phyloP scores from a whole-genome alignment of 2,797 vertebrate species.

The Trachurus trachurus region DNA sequence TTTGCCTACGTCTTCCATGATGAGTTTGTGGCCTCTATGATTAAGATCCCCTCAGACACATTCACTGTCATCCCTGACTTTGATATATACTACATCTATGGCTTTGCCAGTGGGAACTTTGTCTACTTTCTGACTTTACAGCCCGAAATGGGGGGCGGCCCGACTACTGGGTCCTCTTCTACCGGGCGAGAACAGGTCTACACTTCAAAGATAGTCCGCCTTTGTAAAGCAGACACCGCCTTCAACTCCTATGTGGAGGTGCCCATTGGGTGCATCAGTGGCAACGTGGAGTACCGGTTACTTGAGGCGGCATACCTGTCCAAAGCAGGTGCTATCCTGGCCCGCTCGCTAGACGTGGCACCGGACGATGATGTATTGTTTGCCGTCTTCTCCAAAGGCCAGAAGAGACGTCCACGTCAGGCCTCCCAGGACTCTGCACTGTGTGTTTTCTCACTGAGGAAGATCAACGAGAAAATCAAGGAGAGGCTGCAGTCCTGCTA shows the following conservation, averaged over 20 bases:
- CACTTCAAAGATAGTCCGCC: slow-evolving; percentile 96
- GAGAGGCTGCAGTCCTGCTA: slow-evolving; percentile 98
- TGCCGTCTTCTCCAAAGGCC: slow-evolving; percentile 97
- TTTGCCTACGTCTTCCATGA: slow-evolving; percentile 99
- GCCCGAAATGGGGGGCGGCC: slow-evolving; percentile 96
- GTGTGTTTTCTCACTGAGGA: slow-evolving; percentile 95
- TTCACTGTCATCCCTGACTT: slow-evolving; percentile 98
- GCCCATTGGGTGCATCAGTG: slow-evolving; percentile 95
- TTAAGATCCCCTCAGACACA: slow-evolving; percentile 98
- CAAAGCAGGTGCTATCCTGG: slow-evolving; percentile 93
- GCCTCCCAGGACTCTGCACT: slow-evolving; percentile 95
- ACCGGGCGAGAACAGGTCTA: slow-evolving; percentile 96
- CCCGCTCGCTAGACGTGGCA: slow-evolving; percentile 89
- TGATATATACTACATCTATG: slow-evolving; percentile 98
- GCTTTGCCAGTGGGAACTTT: slow-evolving; percentile 97
- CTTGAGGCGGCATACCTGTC: slow-evolving; percentile 97
- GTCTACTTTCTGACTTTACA: slow-evolving; percentile 98
- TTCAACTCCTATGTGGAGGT: slow-evolving; percentile 99
- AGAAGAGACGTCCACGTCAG: slow-evolving; percentile 94
- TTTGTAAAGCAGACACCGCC: slow-evolving; percentile 97
- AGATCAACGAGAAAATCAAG: slow-evolving; percentile 98
- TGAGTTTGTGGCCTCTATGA: slow-evolving; percentile 98
- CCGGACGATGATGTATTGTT: slow-evolving; percentile 95
- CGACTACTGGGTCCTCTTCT: slow-evolving; percentile 88
- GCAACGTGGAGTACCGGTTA: slow-evolving; percentile 95